A percentile compares a stretch with the other conserved stretches of the same genome.
phyloP scores from a whole-genome alignment of 2,113 vertebrate species.

The Periophthalmus modestus region DNA sequence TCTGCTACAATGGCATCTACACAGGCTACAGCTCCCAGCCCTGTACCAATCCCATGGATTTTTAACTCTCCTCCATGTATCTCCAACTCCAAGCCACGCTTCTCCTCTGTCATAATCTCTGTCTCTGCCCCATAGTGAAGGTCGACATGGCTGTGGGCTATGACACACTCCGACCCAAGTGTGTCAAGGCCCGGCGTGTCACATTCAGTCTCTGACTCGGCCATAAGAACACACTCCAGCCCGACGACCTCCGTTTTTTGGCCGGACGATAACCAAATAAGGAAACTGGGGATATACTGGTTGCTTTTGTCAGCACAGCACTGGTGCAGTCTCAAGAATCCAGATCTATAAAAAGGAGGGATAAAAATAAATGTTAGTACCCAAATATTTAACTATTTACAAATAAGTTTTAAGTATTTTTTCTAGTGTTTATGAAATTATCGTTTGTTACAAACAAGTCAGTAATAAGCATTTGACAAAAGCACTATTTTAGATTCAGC shows the following conservation, averaged over 20 bases:
- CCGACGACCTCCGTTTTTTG: constrained; percentile 80
- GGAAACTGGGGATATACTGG: constrained; percentile 44
- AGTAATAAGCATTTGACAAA: background rate
- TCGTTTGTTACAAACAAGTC: background rate
- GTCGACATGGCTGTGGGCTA: constrained; percentile 83
- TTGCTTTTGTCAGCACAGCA: constrained; percentile 13
- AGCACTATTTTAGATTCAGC: background rate
- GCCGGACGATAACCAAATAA: constrained; percentile 59
- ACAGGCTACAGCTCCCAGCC: constrained; percentile 74
- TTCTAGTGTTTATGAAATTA: background rate
- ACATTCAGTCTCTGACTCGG: constrained; percentile 85
- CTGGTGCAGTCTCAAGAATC: constrained; percentile 24
- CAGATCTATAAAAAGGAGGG: constrained; percentile 48
- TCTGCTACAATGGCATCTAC: constrained; percentile 78
- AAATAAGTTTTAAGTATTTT: background rate
- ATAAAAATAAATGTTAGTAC: background rate
- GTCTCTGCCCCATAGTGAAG: constrained; percentile 81
- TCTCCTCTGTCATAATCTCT: constrained; percentile 82
- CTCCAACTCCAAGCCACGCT: constrained; percentile 77
- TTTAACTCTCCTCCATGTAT: constrained; percentile 77
- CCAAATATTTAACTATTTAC: background rate
- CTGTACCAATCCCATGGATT: constrained; percentile 73
- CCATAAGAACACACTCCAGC: constrained; percentile 84
- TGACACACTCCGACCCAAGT: constrained; percentile 84
- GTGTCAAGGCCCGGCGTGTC: constrained; percentile 84